These are phyloP conservation scores for Linurgus olivaceus DNA, from an alignment of 2,797 vertebrate species.

Conservation along the genomic window DNA sequence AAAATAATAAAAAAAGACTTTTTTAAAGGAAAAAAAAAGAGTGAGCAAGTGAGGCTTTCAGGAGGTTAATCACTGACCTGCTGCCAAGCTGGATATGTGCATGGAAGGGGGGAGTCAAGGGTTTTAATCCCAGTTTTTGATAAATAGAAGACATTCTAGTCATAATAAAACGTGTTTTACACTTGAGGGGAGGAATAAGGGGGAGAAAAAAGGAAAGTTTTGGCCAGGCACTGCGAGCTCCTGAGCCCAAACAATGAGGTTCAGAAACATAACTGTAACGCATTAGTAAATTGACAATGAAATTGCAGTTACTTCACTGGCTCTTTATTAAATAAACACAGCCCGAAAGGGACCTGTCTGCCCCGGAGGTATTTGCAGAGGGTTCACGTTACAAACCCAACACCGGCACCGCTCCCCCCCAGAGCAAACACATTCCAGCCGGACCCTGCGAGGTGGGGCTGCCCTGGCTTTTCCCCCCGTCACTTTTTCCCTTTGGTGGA, in stretches of 20 bases:
- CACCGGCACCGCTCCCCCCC: neutral
- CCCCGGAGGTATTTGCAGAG: conserved; percentile 63
- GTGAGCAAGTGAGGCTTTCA: conserved; percentile 12
- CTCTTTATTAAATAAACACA: conserved; percentile 79
- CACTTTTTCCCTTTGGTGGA: conserved; percentile 18
- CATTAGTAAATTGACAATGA: conserved; percentile 75
- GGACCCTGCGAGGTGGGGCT: conserved; percentile 64
- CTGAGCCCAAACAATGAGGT: conserved; percentile 75
- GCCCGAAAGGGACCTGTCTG: conserved; percentile 61
- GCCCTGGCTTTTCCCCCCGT: conserved; percentile 2
- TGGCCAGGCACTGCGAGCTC: conserved; percentile 68
- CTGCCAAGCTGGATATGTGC: conserved; percentile 64
- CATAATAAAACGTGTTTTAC: conserved; percentile 75
- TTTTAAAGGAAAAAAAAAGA: neutral
- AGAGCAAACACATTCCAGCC: conserved; percentile 59
- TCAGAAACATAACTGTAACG: conserved; percentile 77
- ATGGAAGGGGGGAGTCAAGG: conserved; percentile 36
- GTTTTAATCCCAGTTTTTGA: conserved; percentile 73
- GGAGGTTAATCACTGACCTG: conserved; percentile 62
- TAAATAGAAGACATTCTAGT: conserved; percentile 79
- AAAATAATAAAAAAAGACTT: neutral
- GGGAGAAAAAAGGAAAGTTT: conserved; percentile 46
- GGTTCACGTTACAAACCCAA: conserved; percentile 67
- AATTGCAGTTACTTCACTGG: conserved; percentile 73
- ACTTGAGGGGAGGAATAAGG: conserved; percentile 32